Base-by-base conservation (phyloP, 1,140 invertebrate genomes). In the Drosophila athabasca region DNA sequence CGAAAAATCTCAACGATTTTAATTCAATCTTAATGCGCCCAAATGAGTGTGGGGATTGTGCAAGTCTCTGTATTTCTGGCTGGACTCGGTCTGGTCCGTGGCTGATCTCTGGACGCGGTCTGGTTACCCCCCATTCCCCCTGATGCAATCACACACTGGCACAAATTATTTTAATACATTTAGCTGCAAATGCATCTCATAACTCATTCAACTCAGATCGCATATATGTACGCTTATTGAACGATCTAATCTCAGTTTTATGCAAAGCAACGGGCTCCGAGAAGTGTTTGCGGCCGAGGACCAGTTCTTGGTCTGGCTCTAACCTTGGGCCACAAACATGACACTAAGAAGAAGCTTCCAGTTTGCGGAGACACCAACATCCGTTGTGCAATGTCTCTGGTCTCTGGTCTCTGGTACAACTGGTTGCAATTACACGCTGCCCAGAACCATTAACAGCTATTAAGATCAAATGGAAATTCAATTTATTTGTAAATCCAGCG, bases 1-100 rank as follows among this genome's bases (percentile, higher is more conserved):
- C 52, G 79, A 69, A 81, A 85, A 87, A 87, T 87, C 66, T 85
- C 74, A 87, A 85, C 84, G 76, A 87, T 87, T 78, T 87, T 87
- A 87, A 87, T 87, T 76, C 82, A 87, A 85, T 81, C 76, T 76
- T 87, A 85, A 85, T 82, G 81, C 78, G 78, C 78, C 79, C 64
- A 87, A 85, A 82, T 82, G 57, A 75, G 60, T 71, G 39, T 71
- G 39, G 13, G 51, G 43, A 87, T 85, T 85, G 69, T 77, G 82
- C 62, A 85, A 85, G 83, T 41, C 17, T 4, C 8, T 19, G 19
- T 9, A 3, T 39, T 26, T 49, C 44, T 15, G 26, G 26, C 44
- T 46, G 44, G 29, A 60, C 57, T 49, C 57, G 49, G 35, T 11
- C 35, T 39, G 35, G 35, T 11, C 11, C 2, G 35, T 11, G 35